Evolutionary conservation across 2,113 vertebrate genomes (phyloP).

Genomic region (Phrynocephalus versicolor): DNA sequence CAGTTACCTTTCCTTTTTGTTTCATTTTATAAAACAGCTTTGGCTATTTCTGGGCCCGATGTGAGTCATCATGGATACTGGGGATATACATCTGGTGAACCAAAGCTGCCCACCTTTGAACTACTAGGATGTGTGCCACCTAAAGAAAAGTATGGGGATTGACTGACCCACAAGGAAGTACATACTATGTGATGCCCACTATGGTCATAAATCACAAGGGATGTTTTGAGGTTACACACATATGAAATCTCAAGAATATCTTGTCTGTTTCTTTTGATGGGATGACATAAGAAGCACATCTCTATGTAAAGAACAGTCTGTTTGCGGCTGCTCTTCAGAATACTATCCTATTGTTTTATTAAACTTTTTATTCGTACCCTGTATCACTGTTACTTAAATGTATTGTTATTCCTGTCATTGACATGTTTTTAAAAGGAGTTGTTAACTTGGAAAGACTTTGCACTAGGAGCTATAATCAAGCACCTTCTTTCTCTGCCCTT

Average conservation of each 20-base stretch:
- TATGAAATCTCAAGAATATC: neutral
- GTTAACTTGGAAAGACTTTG: conserved; percentile 2
- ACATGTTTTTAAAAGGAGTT: neutral
- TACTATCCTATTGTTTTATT: neutral
- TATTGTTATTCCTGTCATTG: neutral
- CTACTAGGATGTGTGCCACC: neutral
- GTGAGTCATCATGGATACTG: no score
- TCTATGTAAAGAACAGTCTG: neutral
- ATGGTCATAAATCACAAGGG: neutral
- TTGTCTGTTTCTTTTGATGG: neutral
- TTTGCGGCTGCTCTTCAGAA: neutral
- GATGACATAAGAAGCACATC: neutral
- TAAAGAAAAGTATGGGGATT: neutral
- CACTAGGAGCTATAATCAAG: conserved; percentile 37
- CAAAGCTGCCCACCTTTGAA: no score
- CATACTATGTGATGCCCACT: neutral
- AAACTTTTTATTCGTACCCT: neutral
- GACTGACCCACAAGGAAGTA: neutral
- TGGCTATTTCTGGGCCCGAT: no score
- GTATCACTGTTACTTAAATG: neutral
- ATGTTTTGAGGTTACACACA: neutral
- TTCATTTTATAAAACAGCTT: no score
- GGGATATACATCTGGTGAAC: no score
- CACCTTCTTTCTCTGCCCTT: conserved; percentile 40
- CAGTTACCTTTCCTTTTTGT: no score